These are phyloP conservation scores for Cerastis rubricosa DNA, from an alignment of 2,888 invertebrate species.

Conservation along the genomic window DNA sequence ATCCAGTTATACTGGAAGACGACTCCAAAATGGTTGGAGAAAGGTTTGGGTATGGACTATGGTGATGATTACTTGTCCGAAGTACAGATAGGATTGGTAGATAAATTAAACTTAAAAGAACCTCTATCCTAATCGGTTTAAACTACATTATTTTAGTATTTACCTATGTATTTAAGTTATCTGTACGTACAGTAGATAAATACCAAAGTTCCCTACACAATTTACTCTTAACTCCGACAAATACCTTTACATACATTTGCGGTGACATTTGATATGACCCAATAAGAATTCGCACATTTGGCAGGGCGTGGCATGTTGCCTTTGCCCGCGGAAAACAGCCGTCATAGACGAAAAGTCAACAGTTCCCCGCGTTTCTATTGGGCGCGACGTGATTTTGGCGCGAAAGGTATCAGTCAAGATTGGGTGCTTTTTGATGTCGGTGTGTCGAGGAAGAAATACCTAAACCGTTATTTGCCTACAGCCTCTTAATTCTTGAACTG, in stretches of 20 bases:
- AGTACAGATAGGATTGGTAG: neutral
- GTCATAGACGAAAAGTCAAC: slow-evolving; percentile 89
- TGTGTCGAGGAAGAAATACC: neutral
- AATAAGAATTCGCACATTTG: slow-evolving; percentile 78
- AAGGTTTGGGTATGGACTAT: neutral
- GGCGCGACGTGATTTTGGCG: slow-evolving; percentile 68
- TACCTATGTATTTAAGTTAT: neutral
- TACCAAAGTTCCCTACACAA: neutral
- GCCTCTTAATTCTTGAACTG: neutral
- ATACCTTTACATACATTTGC: slow-evolving; percentile 36
- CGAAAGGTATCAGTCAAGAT: slow-evolving; percentile 59
- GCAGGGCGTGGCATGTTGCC: slow-evolving; percentile 81
- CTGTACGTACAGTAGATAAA: neutral
- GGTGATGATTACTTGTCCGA: neutral
- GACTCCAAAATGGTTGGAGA: neutral
- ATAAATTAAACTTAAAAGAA: neutral
- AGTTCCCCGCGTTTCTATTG: slow-evolving; percentile 77
- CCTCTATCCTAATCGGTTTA: neutral
- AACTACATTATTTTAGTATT: neutral
- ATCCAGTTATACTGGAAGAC: neutral
- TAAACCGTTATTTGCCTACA: neutral
- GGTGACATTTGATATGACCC: slow-evolving; percentile 83
- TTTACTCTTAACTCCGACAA: slow-evolving; percentile 1
- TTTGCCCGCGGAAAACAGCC: slow-evolving; percentile 78
- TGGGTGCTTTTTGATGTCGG: slow-evolving; percentile 59